Base-by-base conservation (phyloP, 1,140 invertebrate species). In the Diachasmimorpha longicaudata region DNA sequence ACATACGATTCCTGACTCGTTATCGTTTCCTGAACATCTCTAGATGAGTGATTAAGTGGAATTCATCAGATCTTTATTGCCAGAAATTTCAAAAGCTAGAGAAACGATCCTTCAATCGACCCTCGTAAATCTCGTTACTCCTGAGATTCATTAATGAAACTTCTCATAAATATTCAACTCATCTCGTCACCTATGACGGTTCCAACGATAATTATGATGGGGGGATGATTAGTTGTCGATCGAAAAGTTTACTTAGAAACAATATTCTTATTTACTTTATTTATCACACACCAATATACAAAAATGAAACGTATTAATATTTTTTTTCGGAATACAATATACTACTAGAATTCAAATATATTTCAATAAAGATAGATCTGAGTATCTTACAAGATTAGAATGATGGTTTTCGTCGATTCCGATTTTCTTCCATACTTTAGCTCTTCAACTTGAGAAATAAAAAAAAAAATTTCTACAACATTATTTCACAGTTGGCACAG, bases 261-360 rank as follows among this genome's bases (percentile, higher is more conserved):
- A 88, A 89, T 88, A 89, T 86, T 86, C 84, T 89, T 89, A 88
- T 89, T 37, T 39, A 39, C 14, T 68, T 87, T 87, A 89, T 89
- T 89, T 85, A 88, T 89, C 88, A 88, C 88, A 89, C 88, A 89
- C 88, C 88, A 89, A 89, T 89, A 88, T 88, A 89, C 88, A 89
- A 89, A 89, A 89, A 89, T 88, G 85, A 89, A 88, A 83, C 83
- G 84, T 88, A 88, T 87, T 87, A 88, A 87, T 89, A 87, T 88
- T 63, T 63, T 63, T 63, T 58, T 68, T 39, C 84, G 87, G 87
- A 88, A 88, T 89, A 89, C 88, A 88, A 88, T 88, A 86, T 88
- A 82, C 86, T 88, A 87, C 85, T 86, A 88, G 74, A 87, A 84
- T 88, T 88, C 83, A 89, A 87, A 86, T 88, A 87, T 88, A 87